Conservation (phyloP, 2,888 invertebrate genomes). For the Chymomyza procnemis region DNA sequence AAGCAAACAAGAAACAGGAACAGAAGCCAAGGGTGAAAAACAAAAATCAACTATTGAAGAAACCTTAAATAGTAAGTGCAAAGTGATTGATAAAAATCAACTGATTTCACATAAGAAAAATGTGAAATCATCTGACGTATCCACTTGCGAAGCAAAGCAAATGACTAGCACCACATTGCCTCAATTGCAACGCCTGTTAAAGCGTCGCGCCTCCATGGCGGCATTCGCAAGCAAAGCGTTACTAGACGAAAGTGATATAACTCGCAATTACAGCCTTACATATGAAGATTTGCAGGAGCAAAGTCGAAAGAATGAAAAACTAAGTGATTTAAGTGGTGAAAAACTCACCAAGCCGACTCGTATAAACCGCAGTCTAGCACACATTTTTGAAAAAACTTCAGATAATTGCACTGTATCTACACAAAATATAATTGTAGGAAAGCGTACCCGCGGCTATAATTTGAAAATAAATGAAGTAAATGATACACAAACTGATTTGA, state of each 20-base stretch:
- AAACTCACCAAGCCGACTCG: constrained; percentile 29
- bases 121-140: neutral
- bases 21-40: too few species aligned
- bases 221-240: constrained; percentile 54
- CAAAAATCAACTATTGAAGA: too few species aligned
- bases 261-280: constrained; percentile 41
- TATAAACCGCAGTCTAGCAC: constrained; percentile 44
- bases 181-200: constrained; percentile 2
- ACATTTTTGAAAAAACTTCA: constrained; percentile 62
- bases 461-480: constrained; percentile 68
- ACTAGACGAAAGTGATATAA: constrained; percentile 54
- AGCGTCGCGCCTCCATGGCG: constrained; percentile 60
- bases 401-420: constrained; percentile 75
- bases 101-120: neutral
- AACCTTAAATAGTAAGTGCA: too few species aligned
- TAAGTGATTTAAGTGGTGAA: too few species aligned
- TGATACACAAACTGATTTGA: constrained; percentile 45
- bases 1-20: too few species aligned
- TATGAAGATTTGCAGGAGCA: constrained; percentile 65
- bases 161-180: neutral
- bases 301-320: constrained; percentile 17
- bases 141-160: neutral
- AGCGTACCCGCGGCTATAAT: constrained; percentile 57
- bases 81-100: too few species aligned
- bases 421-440: constrained; percentile 75